These are phyloP conservation scores for Drosophila mimetica DNA, from an alignment of 2,888 invertebrate species.

Conservation along the genomic window DNA sequence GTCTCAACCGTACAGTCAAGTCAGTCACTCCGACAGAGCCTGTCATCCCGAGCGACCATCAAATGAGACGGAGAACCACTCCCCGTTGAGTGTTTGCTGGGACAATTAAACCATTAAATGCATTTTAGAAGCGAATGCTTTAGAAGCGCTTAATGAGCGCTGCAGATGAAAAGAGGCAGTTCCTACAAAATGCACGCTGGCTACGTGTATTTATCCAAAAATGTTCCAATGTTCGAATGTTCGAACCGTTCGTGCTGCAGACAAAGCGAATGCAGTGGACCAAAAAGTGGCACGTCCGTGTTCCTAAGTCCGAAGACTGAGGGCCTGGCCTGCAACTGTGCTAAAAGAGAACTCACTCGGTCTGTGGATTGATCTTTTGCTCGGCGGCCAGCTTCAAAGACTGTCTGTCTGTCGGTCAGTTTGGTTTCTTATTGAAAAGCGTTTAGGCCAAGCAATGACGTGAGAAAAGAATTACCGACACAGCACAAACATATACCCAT, in stretches of 20 bases:
- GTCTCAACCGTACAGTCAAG: conserved; percentile 1
- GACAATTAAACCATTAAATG: conserved; percentile 53
- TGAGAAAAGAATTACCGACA: conserved; percentile 46
- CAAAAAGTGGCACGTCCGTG: conserved; percentile 53
- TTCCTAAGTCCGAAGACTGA: conserved; percentile 25
- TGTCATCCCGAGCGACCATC: conserved; percentile 2
- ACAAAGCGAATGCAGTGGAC: conserved; percentile 46
- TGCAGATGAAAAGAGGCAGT: conserved; percentile 50
- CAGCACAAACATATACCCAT: conserved; percentile 9
- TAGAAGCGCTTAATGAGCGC: conserved; percentile 37
- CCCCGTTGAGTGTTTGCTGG: conserved; percentile 30
- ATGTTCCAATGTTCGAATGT: conserved; percentile 33
- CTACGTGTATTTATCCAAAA: conserved; percentile 52
- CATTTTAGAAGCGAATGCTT: conserved; percentile 50
- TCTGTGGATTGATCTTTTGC: conserved; percentile 39
- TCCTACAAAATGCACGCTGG: conserved; percentile 37
- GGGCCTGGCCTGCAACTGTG: conserved; percentile 48
- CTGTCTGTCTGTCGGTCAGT: conserved; percentile 1
- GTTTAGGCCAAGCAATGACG: conserved; percentile 46
- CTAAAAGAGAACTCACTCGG: conserved; percentile 35
- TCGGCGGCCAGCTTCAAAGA: conserved; percentile 46
- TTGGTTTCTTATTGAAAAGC: conserved; percentile 40
- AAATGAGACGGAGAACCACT: conserved; percentile 14
- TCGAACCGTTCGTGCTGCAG: conserved; percentile 43
- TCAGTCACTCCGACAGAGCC: conserved; percentile 10